Base-by-base conservation (phyloP, 2,797 vertebrate species). In the Oryzias dopingdopingensis region DNA sequence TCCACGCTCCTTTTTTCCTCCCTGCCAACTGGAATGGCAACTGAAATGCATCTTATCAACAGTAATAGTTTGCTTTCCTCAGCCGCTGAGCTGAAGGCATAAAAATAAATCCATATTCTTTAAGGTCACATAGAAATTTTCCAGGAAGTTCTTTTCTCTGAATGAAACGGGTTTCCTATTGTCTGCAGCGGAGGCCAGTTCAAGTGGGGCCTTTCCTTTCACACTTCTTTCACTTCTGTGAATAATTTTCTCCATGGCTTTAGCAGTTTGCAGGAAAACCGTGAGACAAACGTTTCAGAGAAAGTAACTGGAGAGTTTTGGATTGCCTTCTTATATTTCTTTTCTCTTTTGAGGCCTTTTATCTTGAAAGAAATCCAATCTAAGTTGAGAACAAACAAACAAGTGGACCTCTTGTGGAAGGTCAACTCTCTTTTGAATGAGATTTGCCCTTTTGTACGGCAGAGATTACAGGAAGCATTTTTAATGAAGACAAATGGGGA, bases 401-500 rank as follows among this genome's bases (percentile, higher is more conserved):
- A 16, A 46, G 53, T 37, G 49, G 41, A 67, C 44, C 32, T 67
- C 23, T 43, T 16, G 18, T 52, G 32, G 54, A 51, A 56, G 59
- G 50, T 58, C 50, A 57, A 74, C 58, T 70, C 53, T 32, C 46
- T 56, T 72, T 63, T 64, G 44, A 71, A 61, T 68, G 40, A 59
- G 53, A 20, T 55, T 42, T 82, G 73, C 70, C 80, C 79, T 80
- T 83, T 80, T 62, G 76, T 72, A 18, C 70, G 81, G 63, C 40
- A 14, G 57, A 70, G 74, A 82, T 85, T 82, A 76, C 48, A 77
- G 62, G 65, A 56, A 75, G 69, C 63, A 67, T 81, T 64, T 43
- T 46, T 82, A 80, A 85, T 71, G 72, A 77, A 78, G 62, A 72
- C 66, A 64, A 70, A 62, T 49, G 62, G 47, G 60, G 73, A 77